phyloP scores from a whole-genome alignment of 2,113 vertebrate genomes.

The Synchiropus splendidus region DNA sequence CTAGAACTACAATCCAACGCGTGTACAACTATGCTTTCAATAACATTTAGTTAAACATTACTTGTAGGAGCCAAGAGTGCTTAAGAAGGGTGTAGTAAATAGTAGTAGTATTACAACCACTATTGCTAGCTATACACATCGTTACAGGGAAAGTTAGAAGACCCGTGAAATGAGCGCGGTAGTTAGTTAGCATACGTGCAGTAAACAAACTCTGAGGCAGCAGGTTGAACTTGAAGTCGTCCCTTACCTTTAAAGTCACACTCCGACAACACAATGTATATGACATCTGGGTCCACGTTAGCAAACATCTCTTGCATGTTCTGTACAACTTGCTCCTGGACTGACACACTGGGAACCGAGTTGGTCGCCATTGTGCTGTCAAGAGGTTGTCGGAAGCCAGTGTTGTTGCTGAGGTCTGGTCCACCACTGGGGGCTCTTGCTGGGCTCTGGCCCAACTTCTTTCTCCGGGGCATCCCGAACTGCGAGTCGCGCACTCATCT shows the following conservation, averaged over 20 bases:
- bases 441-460: slow-evolving; percentile 69
- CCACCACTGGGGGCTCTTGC: slow-evolving; percentile 63
- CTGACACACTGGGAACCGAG: slow-evolving; percentile 1
- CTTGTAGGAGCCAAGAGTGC: too few species aligned
- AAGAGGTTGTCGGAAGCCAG: slow-evolving; percentile 3
- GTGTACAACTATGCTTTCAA: too few species aligned
- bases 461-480: slow-evolving; percentile 80
- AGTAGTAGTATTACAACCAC: too few species aligned
- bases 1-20: too few species aligned
- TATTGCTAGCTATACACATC: too few species aligned
- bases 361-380: slow-evolving; percentile 18
- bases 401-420: slow-evolving; percentile 31
- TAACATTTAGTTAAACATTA: too few species aligned
- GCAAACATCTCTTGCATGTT: slow-evolving; percentile 91
- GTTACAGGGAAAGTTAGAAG: too few species aligned
- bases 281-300: slow-evolving; percentile 83
- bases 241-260: slow-evolving; percentile 89
- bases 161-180: too few species aligned
- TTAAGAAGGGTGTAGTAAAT: too few species aligned
- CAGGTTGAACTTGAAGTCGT: background rate
- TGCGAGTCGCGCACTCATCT: slow-evolving; percentile 24
- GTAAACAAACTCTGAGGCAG: background rate
- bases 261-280: slow-evolving; percentile 91
- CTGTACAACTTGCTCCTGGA: slow-evolving; percentile 65
- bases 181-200: slow-evolving; percentile 7